Conservation (phyloP, 2,888 invertebrate genomes). For the Scotopteryx bipunctaria region DNA sequence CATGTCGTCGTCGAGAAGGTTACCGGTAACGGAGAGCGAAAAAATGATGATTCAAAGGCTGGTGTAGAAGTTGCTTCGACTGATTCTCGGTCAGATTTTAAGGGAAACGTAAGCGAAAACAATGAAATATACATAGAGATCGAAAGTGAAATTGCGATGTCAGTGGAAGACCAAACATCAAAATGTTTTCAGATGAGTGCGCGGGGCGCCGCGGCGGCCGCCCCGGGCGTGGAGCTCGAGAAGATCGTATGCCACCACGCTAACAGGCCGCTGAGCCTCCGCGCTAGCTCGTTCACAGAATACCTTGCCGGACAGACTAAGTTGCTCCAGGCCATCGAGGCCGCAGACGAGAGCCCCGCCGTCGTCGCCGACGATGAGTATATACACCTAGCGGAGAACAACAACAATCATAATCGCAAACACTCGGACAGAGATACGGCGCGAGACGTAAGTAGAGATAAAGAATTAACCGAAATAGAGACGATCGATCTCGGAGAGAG, state of each 20-base stretch:
- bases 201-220: slow-evolving; percentile 21
- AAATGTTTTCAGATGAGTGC: slow-evolving; percentile 39
- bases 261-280: slow-evolving; percentile 26
- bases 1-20: slow-evolving; percentile 11
- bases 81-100: slow-evolving; percentile 11
- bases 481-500: slow-evolving; percentile 17
- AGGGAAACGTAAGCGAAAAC: slow-evolving; percentile 25
- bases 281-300: slow-evolving; percentile 46
- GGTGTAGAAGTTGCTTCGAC: slow-evolving; percentile 9
- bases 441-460: slow-evolving; percentile 35
- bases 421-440: slow-evolving; percentile 20
- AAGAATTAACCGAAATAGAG: slow-evolving; percentile 22
- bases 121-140: slow-evolving; percentile 27
- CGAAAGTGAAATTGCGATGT: slow-evolving; percentile 31
- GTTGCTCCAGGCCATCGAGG: slow-evolving; percentile 49
- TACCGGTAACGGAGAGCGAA: slow-evolving; percentile 6
- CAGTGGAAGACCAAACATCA: slow-evolving; percentile 37
- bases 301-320: slow-evolving; percentile 55
- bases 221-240: slow-evolving; percentile 32
- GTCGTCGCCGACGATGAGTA: slow-evolving; percentile 27
- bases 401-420: slow-evolving; percentile 28
- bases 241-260: slow-evolving; percentile 38
- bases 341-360: slow-evolving; percentile 25
- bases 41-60: slow-evolving; percentile 9
- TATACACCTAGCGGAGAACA: slow-evolving; percentile 21